Evolutionary conservation across 2,888 invertebrate species (phyloP).

Genomic region (Calameuta filiformis): DNA sequence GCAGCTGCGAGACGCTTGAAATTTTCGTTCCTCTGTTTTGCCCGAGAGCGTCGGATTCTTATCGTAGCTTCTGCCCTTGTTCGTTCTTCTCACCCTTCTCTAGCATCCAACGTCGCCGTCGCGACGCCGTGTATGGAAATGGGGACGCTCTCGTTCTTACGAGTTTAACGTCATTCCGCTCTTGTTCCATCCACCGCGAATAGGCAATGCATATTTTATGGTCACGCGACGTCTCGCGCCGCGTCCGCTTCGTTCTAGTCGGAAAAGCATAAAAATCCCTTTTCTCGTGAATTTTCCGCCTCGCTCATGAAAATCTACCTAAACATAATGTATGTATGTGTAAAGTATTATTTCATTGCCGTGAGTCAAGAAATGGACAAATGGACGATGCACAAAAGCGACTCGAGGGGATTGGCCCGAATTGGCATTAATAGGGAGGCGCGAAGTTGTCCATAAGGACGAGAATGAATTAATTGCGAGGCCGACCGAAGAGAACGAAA

Average conservation of each 20-base stretch:
- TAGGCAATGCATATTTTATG: conserved; percentile 60
- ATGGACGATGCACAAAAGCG: too few species aligned
- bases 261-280: too few species aligned
- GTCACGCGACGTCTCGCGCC: conserved; percentile 37
- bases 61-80: conserved; percentile 54
- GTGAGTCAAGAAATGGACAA: too few species aligned
- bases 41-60: conserved; percentile 47
- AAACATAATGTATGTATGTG: too few species aligned
- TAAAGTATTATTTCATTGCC: too few species aligned
- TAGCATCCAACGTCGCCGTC: background rate
- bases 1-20: conserved; percentile 35
- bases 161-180: conserved; percentile 45
- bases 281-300: too few species aligned
- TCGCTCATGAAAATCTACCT: too few species aligned
- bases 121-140: conserved; percentile 50
- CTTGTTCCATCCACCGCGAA: conserved; percentile 47
- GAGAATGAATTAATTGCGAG: too few species aligned
- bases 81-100: background rate
- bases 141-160: conserved; percentile 34
- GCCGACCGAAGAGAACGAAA: too few species aligned
- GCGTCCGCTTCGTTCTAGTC: background rate
- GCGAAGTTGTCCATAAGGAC: too few species aligned
- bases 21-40: conserved; percentile 51
- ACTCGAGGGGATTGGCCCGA: too few species aligned
- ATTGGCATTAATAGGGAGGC: too few species aligned